Conservation (phyloP, 2,888 invertebrate genomes). For the Agrotis exclamationis region DNA sequence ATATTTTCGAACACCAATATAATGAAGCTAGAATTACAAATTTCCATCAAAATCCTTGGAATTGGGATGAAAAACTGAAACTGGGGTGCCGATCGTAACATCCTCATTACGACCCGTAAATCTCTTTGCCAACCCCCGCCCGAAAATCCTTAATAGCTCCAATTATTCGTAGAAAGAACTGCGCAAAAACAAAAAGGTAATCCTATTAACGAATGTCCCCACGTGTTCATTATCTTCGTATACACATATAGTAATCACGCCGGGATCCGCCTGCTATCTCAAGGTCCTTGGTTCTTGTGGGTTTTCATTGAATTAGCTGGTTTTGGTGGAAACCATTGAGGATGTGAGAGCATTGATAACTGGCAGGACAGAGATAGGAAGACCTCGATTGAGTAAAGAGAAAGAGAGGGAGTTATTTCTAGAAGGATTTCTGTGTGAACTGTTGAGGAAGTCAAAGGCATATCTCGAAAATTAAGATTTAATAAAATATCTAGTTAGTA, state of each 20-base stretch:
- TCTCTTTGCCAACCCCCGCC: not conserved
- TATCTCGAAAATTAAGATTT: no score
- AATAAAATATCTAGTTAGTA: no score
- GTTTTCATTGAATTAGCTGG: constrained; percentile 64
- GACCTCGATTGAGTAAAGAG: no score
- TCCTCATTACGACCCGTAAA: not conserved
- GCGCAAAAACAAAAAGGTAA: constrained; percentile 48
- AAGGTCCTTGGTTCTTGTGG: constrained; percentile 63
- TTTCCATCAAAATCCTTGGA: no score
- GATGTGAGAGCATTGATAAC: not conserved
- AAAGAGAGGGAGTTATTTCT: no score
- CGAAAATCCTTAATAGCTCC: not conserved
- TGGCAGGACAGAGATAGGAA: not conserved
- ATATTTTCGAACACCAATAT: no score
- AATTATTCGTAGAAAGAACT: constrained; percentile 32
- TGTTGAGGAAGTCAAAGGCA: no score
- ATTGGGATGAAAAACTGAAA: no score
- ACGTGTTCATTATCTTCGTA: constrained; percentile 42
- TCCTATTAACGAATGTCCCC: constrained; percentile 52
- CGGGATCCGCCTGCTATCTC: constrained; percentile 37
- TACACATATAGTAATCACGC: constrained; percentile 51
- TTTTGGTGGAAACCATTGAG: constrained; percentile 19
- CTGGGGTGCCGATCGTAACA: not conserved
- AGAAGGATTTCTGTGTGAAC: not conserved
- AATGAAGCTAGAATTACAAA: no score